Conservation (phyloP, 1,140 invertebrate species). For the Heterodera schachtii region DNA sequence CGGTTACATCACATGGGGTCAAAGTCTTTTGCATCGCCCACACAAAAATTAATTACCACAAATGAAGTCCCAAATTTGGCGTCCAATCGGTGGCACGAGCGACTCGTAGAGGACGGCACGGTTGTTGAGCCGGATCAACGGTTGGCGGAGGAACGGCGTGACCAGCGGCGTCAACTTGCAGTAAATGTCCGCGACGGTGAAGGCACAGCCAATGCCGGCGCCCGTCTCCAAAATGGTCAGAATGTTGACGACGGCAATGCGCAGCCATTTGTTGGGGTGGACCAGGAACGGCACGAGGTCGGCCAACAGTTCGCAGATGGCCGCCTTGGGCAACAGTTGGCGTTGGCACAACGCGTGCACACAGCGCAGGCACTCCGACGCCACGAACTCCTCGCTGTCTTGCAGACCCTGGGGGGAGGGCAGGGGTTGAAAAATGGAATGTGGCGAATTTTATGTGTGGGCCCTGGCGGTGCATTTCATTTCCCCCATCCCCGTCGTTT, state of each 20-base stretch:
- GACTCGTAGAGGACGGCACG: constrained; percentile 36
- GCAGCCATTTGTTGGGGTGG: constrained; percentile 55
- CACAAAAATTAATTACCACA: constrained; percentile 19
- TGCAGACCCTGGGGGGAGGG: constrained; percentile 40
- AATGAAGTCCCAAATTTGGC: constrained; percentile 50
- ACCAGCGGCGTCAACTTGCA: constrained; percentile 47
- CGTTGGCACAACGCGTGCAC: constrained; percentile 39
- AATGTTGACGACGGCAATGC: constrained; percentile 48
- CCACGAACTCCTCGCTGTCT: constrained; percentile 53
- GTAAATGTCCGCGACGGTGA: constrained; percentile 48
- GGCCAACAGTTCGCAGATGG: constrained; percentile 40
- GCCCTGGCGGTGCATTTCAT: too few species aligned
- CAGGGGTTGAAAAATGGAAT: constrained; percentile 4
- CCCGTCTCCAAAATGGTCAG: constrained; percentile 39
- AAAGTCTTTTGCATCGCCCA: too few species aligned
- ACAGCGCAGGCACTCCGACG: constrained; percentile 39
- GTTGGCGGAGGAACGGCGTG: constrained; percentile 31
- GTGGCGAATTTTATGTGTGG: too few species aligned
- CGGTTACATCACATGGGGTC: too few species aligned
- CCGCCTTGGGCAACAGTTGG: constrained; percentile 38
- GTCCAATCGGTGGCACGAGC: constrained; percentile 44
- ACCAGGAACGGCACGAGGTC: constrained; percentile 52
- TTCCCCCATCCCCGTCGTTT: too few species aligned
- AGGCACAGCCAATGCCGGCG: background rate
- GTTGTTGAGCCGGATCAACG: constrained; percentile 46